Conservation (phyloP, 1,140 invertebrate genomes). For the Drosophila chauvacae region DNA sequence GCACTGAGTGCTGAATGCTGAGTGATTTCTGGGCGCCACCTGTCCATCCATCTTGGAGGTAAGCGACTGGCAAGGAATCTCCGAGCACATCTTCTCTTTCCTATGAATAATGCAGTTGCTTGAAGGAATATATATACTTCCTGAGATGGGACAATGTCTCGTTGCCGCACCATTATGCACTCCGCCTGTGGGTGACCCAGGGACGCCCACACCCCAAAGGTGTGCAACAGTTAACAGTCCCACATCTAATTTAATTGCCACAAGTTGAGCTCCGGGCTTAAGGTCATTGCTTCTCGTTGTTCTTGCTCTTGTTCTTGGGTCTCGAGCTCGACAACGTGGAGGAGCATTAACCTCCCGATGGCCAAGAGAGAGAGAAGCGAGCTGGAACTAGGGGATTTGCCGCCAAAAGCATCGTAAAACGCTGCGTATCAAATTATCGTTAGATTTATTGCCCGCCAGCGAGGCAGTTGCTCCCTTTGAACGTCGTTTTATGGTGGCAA, state of each 20-base stretch:
- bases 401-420: conserved; percentile 47
- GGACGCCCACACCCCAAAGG: conserved; percentile 28
- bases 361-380: neutral
- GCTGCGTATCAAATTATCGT: conserved; percentile 60
- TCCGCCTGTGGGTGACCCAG: neutral
- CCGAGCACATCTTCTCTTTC: neutral
- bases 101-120: neutral
- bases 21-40: conserved; percentile 35
- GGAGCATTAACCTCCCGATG: conserved; percentile 39
- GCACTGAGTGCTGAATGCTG: neutral
- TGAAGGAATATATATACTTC: neutral
- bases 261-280: conserved; percentile 41
- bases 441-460: conserved; percentile 51
- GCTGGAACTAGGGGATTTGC: neutral
- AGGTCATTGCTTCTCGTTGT: conserved; percentile 14
- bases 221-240: conserved; percentile 53
- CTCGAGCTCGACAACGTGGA: neutral
- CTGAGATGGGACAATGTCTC: neutral
- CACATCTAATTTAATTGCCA: conserved; percentile 56
- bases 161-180: no score
- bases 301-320: neutral
- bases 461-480: conserved; percentile 27
- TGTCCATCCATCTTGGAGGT: neutral
- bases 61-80: conserved; percentile 18
- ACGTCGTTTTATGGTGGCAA: conserved; percentile 15